A percentile compares a stretch with the other conserved stretches of the same genome.
Evolutionary conservation across 2,113 vertebrate species (phyloP).

Genomic region (Pseudolaguvia tuberculata): DNA sequence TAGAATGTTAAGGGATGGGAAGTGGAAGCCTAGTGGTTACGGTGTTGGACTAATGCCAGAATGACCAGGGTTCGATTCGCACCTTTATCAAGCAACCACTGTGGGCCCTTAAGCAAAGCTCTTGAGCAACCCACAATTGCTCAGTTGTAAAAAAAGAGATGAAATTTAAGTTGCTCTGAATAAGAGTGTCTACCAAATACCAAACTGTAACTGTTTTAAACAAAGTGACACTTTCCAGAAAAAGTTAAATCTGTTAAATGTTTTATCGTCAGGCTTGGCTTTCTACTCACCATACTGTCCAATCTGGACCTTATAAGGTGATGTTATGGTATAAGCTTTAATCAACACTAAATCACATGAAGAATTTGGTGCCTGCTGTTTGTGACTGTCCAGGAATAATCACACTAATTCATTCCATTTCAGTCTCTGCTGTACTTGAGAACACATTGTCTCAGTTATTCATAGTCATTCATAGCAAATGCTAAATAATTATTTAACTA

Average conservation of each 20-base stretch:
- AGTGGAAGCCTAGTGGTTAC: too few relatives aligned
- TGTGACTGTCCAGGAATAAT: conserved; percentile 52
- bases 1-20: too few relatives aligned
- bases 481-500: background rate
- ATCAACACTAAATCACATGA: conserved; percentile 47
- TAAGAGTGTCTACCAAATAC: too few relatives aligned
- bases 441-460: background rate
- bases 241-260: conserved; percentile 28
- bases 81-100: too few relatives aligned
- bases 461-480: background rate
- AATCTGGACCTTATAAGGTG: conserved; percentile 65
- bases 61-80: too few relatives aligned
- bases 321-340: conserved; percentile 36
- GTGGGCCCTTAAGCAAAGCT: too few relatives aligned
- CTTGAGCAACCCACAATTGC: too few relatives aligned
- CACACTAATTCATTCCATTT: conserved; percentile 43
- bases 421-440: background rate
- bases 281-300: conserved; percentile 36
- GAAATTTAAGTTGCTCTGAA: too few relatives aligned
- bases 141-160: too few relatives aligned
- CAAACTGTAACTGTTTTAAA: too few relatives aligned
- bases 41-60: too few relatives aligned
- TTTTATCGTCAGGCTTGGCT: conserved; percentile 14
- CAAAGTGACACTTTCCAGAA: conserved; percentile 35
- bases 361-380: conserved; percentile 44